Percentiles rank a stretch among this genome's conserved stretches.
Evolutionary conservation across 2,888 invertebrate species (phyloP).

Genomic region (Eristalinus sepulchralis): DNA sequence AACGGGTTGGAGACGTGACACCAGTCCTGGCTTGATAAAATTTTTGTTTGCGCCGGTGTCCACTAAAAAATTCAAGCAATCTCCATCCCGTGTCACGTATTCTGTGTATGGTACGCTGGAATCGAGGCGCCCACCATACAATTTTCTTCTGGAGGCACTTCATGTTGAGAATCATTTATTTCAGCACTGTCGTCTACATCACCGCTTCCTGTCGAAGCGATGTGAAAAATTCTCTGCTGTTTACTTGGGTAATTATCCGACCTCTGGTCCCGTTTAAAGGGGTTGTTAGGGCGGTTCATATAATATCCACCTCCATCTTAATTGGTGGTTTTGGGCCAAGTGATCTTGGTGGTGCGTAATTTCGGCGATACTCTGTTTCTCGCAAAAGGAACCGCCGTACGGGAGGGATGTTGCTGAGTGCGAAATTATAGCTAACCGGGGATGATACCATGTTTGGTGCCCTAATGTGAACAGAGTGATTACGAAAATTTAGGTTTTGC

Average conservation of each 20-base stretch:
- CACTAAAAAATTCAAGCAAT: too few relatives aligned
- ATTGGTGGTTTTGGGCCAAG: neutral
- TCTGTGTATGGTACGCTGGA: slow-evolving; percentile 14
- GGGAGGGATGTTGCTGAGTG: neutral
- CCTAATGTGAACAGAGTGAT: neutral
- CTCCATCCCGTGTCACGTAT: too few relatives aligned
- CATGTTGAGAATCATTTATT: neutral
- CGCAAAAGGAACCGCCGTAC: neutral
- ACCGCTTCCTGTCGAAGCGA: neutral
- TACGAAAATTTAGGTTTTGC: neutral
- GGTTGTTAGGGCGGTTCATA: neutral
- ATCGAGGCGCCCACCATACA: neutral
- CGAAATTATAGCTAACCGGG: neutral
- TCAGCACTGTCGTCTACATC: neutral
- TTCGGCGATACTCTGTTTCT: neutral
- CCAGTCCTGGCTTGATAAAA: neutral
- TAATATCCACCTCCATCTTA: neutral
- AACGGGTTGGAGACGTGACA: neutral
- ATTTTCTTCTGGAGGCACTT: neutral
- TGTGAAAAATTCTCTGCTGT: neutral
- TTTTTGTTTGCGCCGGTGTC: too few relatives aligned
- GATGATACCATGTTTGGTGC: neutral
- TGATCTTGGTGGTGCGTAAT: neutral
- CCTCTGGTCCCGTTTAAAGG: neutral
- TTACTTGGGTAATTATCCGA: neutral